Evolutionary conservation across 2,797 vertebrate genomes (phyloP).

Genomic region (Karalla daura): DNA sequence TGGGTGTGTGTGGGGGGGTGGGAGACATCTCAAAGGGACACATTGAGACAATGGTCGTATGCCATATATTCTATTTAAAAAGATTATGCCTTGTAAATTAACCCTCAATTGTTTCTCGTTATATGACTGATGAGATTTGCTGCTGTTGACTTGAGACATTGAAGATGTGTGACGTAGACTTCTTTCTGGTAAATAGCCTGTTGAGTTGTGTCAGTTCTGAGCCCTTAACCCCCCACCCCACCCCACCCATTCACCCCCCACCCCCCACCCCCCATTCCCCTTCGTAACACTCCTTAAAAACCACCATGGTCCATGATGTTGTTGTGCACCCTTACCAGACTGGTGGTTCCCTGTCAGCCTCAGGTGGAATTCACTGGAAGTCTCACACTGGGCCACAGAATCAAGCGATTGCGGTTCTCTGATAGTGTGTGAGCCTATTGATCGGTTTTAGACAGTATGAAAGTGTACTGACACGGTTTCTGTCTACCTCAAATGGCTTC

Average conservation of each 20-base stretch:
- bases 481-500: slow-evolving; percentile 80
- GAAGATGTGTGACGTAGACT: slow-evolving; percentile 55
- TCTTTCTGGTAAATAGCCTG: slow-evolving; percentile 56
- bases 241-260: too few species aligned
- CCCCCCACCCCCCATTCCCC: slow-evolving; percentile 4
- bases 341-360: slow-evolving; percentile 54
- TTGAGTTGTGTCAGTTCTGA: slow-evolving; percentile 55
- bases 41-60: slow-evolving; percentile 63
- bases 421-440: slow-evolving; percentile 24
- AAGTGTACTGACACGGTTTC: slow-evolving; percentile 64
- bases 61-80: slow-evolving; percentile 75
- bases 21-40: slow-evolving; percentile 58
- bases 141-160: slow-evolving; percentile 74
- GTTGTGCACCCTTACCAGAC: slow-evolving; percentile 38
- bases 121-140: slow-evolving; percentile 68
- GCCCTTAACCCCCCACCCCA: too few species aligned
- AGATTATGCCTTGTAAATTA: slow-evolving; percentile 77
- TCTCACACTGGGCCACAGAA: slow-evolving; percentile 44
- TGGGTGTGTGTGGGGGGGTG: slow-evolving; percentile 31
- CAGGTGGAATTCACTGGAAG: slow-evolving; percentile 55
- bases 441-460: slow-evolving; percentile 55
- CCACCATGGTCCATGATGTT: slow-evolving; percentile 47
- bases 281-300: slow-evolving; percentile 53
- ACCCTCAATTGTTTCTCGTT: slow-evolving; percentile 62
- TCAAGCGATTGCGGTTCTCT: slow-evolving; percentile 30